These are phyloP conservation scores for Taenaris catops DNA, from an alignment of 2,888 invertebrate species.

Conservation along the genomic window DNA sequence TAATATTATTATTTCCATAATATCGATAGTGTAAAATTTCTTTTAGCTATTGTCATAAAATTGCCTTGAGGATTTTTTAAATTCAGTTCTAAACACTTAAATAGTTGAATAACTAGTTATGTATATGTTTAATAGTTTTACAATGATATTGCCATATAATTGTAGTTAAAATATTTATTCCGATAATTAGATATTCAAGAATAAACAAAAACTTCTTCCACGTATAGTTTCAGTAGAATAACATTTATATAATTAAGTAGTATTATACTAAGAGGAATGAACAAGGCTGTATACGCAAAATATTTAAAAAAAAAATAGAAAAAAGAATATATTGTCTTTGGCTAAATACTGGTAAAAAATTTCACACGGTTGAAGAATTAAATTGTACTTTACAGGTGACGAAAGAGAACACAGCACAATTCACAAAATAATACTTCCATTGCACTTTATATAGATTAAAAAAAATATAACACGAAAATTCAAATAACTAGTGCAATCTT, in stretches of 20 bases:
- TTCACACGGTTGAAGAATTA: conserved; percentile 26
- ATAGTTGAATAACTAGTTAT: conserved; percentile 3
- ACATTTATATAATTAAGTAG: conserved; percentile 18
- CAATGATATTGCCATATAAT: conserved; percentile 1
- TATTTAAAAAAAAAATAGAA: conserved; percentile 36
- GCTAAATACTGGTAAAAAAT: conserved; percentile 40
- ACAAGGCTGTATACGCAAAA: conserved; percentile 26
- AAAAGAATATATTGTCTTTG: conserved; percentile 54
- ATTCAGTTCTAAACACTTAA: too few species aligned
- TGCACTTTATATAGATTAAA: too few species aligned
- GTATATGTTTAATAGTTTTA: conserved; percentile 3
- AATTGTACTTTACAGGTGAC: conserved; percentile 64
- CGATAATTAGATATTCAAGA: conserved; percentile 8
- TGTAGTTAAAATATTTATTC: conserved; percentile 9
- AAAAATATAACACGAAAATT: too few species aligned
- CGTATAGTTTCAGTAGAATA: conserved; percentile 7
- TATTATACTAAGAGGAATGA: conserved; percentile 41
- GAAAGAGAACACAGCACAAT: too few species aligned
- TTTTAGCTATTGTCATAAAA: too few species aligned
- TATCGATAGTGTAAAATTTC: too few species aligned
- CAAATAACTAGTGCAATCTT: too few species aligned
- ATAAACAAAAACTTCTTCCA: conserved; percentile 10
- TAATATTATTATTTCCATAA: too few species aligned
- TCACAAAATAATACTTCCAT: too few species aligned
- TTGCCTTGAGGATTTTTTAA: too few species aligned